Evolutionary conservation across 1,140 invertebrate species (phyloP), one percentile per base, ranked within the genome.

Genomic region (Ptiloglossa arizonensis): DNA sequence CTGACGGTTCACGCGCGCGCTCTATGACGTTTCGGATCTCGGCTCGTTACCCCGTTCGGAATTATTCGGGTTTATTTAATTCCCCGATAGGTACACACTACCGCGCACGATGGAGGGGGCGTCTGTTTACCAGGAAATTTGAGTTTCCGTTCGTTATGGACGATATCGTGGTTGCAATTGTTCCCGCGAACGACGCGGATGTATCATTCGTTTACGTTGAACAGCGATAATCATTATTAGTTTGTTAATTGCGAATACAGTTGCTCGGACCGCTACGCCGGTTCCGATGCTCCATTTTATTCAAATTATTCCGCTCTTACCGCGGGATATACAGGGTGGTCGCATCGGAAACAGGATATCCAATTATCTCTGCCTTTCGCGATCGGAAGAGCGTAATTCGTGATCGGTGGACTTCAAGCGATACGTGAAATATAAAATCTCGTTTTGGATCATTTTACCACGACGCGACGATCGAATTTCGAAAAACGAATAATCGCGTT

Each of bases 171-270:
- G 8, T 29, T 3, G 19, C 54, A 6, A 27, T 27, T 17, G 8
- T 38, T 60, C 29, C n/a, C 15, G 2, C 8, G 15, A 6, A 11
- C 24, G 17, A 1, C 24, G 17, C 29, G n/a, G 67, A 66, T 56
- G 59, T 68, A 60, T 29, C 44, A 4, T 5, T 44, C 41, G 35
- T 56, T 67, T 22, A 17, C 56, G 9, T 22, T 19, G 19, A 44
- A 62, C n/a, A 46, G 56, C 46, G 38, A 70, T 77, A 77, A 54
- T 44, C 22, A 41, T 54, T 71, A 77, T 71, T 17, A 52, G 35
- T 17, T 6, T 15, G 75, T 63, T 77, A 70, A 77, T 77, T 70
- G 19, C 22, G 56, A n/a, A 41, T 52, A 60, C 32, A 52, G 29
- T 38, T 24, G 15, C 54, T 6, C 22, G 6, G 19, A 66, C 0